Percentiles rank a stretch among this genome's conserved stretches.
These are phyloP conservation scores for Drosophila sordidapex DNA, from an alignment of 2,888 invertebrate genomes.

Conservation along the genomic window DNA sequence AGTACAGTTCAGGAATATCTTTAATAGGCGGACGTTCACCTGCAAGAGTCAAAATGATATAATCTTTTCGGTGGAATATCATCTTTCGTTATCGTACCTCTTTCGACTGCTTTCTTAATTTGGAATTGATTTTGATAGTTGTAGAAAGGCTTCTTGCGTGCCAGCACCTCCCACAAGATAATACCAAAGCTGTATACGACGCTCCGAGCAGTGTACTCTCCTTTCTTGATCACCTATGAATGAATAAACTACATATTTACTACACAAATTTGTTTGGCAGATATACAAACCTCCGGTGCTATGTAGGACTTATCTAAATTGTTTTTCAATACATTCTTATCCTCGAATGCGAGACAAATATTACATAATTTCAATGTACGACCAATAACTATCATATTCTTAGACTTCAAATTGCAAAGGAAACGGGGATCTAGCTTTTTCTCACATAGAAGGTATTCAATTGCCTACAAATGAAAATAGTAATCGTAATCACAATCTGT, in stretches of 20 bases:
- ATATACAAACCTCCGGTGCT: constrained; percentile 20
- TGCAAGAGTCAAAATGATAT: neutral
- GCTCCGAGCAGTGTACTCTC: neutral
- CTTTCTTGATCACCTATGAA: neutral
- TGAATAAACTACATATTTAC: neutral
- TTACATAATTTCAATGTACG: neutral
- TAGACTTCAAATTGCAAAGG: neutral
- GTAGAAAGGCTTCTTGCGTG: constrained; percentile 7
- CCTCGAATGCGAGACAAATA: neutral
- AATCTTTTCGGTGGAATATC: too few species aligned
- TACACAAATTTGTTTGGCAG: neutral
- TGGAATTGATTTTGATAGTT: neutral
- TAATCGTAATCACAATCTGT: neutral
- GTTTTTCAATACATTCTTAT: neutral
- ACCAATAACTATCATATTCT: neutral
- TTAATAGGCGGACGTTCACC: neutral
- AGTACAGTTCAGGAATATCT: neutral
- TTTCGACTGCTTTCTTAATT: neutral
- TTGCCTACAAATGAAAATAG: neutral
- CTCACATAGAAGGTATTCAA: neutral
- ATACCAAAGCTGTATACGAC: constrained; percentile 12
- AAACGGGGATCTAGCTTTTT: neutral
- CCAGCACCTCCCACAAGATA: constrained; percentile 14
- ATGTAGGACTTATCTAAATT: constrained; percentile 3
- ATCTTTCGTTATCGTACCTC: neutral